phyloP scores from a whole-genome alignment of 2,797 vertebrate genomes.

The Iguana delicatissima region DNA sequence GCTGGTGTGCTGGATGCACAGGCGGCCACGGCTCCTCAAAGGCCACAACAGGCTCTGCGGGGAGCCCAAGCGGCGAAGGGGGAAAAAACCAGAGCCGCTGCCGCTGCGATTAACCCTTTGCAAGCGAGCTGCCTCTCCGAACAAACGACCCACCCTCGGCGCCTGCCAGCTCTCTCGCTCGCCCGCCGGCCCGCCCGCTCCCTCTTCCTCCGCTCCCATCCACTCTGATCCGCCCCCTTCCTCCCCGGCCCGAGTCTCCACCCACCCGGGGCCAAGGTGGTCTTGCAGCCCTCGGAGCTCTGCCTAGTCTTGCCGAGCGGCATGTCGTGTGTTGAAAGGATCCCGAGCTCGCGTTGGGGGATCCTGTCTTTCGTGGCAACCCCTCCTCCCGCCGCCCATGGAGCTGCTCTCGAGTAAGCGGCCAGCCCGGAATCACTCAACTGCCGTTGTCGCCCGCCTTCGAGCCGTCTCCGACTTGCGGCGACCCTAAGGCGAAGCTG shows the following conservation, averaged over 20 bases:
- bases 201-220: not conserved
- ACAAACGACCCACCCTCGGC: not conserved
- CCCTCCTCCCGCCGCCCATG: not conserved
- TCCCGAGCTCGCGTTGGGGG: not conserved
- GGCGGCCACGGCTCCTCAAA: slow-evolving; percentile 24
- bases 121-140: not conserved
- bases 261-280: slow-evolving; percentile 15
- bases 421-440: not conserved
- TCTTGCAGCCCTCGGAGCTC: too few relatives aligned
- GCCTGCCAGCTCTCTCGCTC: not conserved
- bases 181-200: not conserved
- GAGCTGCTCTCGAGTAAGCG: not conserved
- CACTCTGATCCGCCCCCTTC: slow-evolving; percentile 19
- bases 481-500: too few relatives aligned
- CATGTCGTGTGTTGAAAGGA: too few relatives aligned
- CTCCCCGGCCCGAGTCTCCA: slow-evolving; percentile 31
- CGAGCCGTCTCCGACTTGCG: too few relatives aligned
- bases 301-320: too few relatives aligned
- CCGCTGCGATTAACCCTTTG: not conserved
- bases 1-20: not conserved
- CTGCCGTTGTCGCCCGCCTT: too few relatives aligned
- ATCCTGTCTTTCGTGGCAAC: too few relatives aligned
- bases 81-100: too few relatives aligned
- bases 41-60: slow-evolving; percentile 38
- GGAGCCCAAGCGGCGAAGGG: not conserved